Percentiles rank a stretch among this genome's conserved stretches.
These are phyloP conservation scores for Peromyscus eremicus DNA, from an alignment of 2,797 vertebrate genomes.

Conservation along the genomic window DNA sequence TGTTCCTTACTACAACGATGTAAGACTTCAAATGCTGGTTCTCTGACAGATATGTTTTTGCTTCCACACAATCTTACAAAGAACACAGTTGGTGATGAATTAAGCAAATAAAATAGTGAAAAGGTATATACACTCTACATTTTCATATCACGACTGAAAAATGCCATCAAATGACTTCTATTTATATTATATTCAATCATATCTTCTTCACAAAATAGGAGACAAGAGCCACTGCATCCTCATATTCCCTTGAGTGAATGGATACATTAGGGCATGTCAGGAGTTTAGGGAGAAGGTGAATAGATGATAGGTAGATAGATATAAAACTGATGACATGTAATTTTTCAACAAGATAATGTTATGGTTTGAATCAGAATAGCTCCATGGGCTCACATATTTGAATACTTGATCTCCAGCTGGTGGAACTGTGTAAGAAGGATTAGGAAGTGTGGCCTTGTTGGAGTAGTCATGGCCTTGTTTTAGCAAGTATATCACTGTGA, in stretches of 20 bases:
- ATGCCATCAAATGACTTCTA: background rate
- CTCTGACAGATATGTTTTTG: background rate
- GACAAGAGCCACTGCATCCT: background rate
- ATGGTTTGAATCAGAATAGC: background rate
- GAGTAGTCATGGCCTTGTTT: background rate
- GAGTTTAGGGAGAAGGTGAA: background rate
- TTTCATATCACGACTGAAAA: background rate
- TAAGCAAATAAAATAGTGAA: background rate
- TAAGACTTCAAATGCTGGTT: background rate
- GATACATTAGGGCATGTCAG: background rate
- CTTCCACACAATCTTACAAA: background rate
- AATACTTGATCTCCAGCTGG: background rate
- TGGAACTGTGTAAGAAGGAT: background rate
- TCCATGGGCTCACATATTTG: background rate
- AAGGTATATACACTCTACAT: background rate
- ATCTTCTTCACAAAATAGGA: background rate
- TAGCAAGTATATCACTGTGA: background rate
- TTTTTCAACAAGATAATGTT: background rate
- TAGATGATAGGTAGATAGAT: background rate
- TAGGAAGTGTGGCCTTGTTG: background rate
- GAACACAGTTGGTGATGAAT: background rate
- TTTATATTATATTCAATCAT: background rate
- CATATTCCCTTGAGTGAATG: background rate
- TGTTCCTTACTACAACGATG: background rate
- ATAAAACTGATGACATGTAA: background rate